phyloP scores from a whole-genome alignment of 2,113 vertebrate species.

The Chinchilla lanigera region DNA sequence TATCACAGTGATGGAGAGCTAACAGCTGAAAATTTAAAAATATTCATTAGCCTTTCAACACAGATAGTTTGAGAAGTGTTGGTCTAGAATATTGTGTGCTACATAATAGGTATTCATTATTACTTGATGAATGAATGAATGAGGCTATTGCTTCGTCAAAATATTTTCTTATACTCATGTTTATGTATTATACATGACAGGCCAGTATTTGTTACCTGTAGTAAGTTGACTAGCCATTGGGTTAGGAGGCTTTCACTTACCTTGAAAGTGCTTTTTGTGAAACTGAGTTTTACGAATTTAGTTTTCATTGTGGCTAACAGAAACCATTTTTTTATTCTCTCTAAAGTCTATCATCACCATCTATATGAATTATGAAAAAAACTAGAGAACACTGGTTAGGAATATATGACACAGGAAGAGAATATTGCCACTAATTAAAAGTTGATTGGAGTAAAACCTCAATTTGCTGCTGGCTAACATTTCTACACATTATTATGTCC shows the following conservation, averaged over 20 bases:
- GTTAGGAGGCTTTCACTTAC: background rate
- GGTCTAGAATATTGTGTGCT: background rate
- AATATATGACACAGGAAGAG: background rate
- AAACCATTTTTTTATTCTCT: conserved; percentile 29
- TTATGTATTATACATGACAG: background rate
- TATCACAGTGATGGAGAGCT: background rate
- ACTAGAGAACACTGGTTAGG: background rate
- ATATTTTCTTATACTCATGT: background rate
- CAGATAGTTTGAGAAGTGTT: background rate
- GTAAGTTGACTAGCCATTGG: background rate
- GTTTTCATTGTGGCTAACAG: background rate
- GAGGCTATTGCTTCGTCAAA: background rate
- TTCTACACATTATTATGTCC: background rate
- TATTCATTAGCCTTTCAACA: background rate
- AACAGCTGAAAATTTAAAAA: background rate
- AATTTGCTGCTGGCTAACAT: background rate
- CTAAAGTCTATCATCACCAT: background rate
- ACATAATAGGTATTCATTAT: background rate
- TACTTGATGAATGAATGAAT: background rate
- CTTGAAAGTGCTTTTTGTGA: background rate
- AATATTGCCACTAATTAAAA: background rate
- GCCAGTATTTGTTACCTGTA: background rate
- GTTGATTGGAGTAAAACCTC: background rate
- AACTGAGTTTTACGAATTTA: conserved; percentile 39
- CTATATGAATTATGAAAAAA: background rate